phyloP scores from a whole-genome alignment of 2,888 invertebrate genomes.

The Clivina fossor region DNA sequence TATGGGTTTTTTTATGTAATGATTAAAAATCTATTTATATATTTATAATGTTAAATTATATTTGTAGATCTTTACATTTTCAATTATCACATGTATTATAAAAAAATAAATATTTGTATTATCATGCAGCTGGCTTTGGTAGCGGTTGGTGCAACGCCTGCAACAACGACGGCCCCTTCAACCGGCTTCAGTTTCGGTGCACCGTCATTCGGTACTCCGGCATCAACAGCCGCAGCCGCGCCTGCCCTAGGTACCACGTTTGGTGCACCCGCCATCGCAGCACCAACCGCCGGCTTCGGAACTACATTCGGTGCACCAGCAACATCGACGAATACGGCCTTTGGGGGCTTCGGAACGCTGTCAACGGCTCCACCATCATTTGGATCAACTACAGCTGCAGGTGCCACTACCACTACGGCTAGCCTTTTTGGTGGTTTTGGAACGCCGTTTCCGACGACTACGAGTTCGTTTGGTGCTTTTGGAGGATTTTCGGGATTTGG shows the following conservation, averaged over 20 bases:
- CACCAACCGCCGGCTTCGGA: constrained; percentile 43
- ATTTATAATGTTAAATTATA: no score
- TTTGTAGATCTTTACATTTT: constrained; percentile 7
- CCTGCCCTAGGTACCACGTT: constrained; percentile 55
- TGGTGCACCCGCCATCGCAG: constrained; percentile 49
- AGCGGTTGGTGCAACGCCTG: constrained; percentile 52
- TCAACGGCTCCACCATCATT: no score
- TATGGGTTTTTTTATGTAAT: no score
- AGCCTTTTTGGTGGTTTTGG: neutral
- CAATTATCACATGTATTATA: constrained; percentile 35
- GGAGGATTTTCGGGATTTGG: constrained; percentile 44
- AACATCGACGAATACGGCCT: constrained; percentile 43
- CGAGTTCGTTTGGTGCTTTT: constrained; percentile 44
- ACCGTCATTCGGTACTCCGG: constrained; percentile 51
- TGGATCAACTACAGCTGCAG: no score
- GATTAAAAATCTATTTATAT: no score
- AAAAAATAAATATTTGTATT: constrained; percentile 18
- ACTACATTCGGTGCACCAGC: constrained; percentile 43
- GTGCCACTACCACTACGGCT: no score
- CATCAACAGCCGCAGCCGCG: constrained; percentile 53
- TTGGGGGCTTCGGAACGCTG: constrained; percentile 47
- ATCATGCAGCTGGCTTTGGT: constrained; percentile 54
- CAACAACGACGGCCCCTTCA: constrained; percentile 53
- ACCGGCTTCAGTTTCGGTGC: constrained; percentile 52
- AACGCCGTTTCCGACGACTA: constrained; percentile 43